Conservation (phyloP, 2,888 invertebrate genomes). For the Amiota mariae region DNA sequence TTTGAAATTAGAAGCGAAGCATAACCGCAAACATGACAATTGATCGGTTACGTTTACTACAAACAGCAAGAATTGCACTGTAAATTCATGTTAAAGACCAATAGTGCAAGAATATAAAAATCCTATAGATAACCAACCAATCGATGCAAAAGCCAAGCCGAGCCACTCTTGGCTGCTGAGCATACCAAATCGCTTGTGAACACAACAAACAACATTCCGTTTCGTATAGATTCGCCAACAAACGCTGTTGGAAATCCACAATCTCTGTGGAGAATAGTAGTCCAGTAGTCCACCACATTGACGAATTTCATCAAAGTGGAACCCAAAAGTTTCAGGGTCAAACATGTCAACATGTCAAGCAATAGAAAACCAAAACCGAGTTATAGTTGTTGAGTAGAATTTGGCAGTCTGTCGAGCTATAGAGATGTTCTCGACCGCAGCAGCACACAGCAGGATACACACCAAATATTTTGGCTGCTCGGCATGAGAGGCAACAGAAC, state of each 20-base stretch:
- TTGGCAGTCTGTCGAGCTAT: neutral
- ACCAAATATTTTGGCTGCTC: constrained; percentile 71
- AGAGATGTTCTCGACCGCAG: neutral
- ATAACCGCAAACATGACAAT: constrained; percentile 53
- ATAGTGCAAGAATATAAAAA: too few species aligned
- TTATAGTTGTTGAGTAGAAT: constrained; percentile 44
- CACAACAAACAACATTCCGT: constrained; percentile 31
- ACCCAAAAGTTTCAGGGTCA: constrained; percentile 57
- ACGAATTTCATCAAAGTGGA: constrained; percentile 70
- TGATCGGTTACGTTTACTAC: constrained; percentile 63
- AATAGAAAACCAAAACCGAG: constrained; percentile 52
- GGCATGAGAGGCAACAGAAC: constrained; percentile 32
- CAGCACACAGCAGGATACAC: constrained; percentile 64
- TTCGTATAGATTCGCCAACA: constrained; percentile 60
- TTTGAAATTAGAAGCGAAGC: constrained; percentile 39
- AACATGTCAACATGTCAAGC: constrained; percentile 60
- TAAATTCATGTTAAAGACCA: neutral
- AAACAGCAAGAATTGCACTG: constrained; percentile 60
- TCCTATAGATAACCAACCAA: neutral
- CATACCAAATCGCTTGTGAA: constrained; percentile 30
- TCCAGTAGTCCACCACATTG: constrained; percentile 67
- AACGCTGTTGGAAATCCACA: constrained; percentile 60
- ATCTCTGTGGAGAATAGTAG: constrained; percentile 48
- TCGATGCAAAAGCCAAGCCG: neutral
- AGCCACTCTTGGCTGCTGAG: constrained; percentile 30